phyloP scores from a whole-genome alignment of 1,140 invertebrate genomes.

The Semibalanus balanoides region DNA sequence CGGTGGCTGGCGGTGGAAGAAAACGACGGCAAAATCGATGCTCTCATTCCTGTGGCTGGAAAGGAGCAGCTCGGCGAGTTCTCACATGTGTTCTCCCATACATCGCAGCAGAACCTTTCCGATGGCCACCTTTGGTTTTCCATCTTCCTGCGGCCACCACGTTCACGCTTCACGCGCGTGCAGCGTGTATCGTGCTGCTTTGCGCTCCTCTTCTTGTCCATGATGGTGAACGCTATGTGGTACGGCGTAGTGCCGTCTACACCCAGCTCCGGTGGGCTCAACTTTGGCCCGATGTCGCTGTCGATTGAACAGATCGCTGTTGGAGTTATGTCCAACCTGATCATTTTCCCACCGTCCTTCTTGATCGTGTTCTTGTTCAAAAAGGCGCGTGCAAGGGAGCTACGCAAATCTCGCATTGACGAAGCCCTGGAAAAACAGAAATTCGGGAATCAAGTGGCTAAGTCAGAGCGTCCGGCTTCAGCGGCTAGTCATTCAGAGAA shows the following conservation, averaged over 20 bases:
- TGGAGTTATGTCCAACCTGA: constrained; percentile 29
- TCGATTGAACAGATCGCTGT: constrained; percentile 24
- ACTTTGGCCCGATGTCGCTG: not conserved
- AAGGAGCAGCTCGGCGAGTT: constrained; percentile 34
- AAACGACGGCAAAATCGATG: constrained; percentile 39
- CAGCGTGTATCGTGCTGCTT: constrained; percentile 39
- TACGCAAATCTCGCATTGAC: constrained; percentile 20
- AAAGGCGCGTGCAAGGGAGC: constrained; percentile 18
- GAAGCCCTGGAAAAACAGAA: constrained; percentile 9
- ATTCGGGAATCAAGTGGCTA: not conserved
- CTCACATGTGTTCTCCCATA: constrained; percentile 33
- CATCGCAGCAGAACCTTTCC: constrained; percentile 32
- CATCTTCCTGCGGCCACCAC: constrained; percentile 36
- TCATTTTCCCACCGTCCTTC: constrained; percentile 38
- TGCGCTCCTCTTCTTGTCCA: constrained; percentile 36
- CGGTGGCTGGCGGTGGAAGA: constrained; percentile 43
- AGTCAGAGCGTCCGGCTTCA: not conserved
- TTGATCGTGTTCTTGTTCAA: constrained; percentile 30
- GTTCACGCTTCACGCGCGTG: constrained; percentile 35
- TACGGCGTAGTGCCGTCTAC: not conserved
- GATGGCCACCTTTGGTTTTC: constrained; percentile 44
- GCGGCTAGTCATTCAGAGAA: not conserved
- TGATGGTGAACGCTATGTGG: constrained; percentile 39
- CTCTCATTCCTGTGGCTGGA: constrained; percentile 36
- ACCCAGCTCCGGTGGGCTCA: not conserved